Evolutionary conservation across 2,888 invertebrate genomes (phyloP).

Genomic region (Minunthozetes semirufus): DNA sequence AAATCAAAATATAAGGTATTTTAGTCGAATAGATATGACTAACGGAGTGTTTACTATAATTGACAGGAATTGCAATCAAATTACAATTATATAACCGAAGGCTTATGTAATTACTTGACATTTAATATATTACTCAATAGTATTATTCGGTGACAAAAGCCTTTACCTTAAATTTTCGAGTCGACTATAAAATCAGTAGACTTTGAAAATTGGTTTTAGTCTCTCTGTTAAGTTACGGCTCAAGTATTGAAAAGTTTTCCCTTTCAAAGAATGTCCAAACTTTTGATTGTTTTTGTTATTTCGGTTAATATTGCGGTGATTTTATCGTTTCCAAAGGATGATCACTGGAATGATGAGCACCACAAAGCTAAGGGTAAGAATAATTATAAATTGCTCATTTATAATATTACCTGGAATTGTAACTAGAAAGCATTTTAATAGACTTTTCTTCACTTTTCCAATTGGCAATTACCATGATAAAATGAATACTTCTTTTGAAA

Average conservation of each 20-base stretch:
- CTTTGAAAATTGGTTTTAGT: background rate
- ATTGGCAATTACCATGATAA: too few relatives aligned
- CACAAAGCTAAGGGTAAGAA: too few relatives aligned
- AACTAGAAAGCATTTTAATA: too few relatives aligned
- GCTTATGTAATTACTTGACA: background rate
- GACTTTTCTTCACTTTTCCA: background rate
- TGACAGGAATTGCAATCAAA: conserved; percentile 12
- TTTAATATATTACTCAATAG: background rate
- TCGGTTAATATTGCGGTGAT: background rate
- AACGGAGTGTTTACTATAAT: background rate
- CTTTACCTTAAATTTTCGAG: background rate
- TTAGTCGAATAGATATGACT: too few relatives aligned
- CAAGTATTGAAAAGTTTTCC: background rate
- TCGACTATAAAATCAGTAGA: background rate
- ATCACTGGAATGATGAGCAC: background rate
- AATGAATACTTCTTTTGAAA: too few relatives aligned
- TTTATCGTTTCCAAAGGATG: background rate
- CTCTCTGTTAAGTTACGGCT: background rate
- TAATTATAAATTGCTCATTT: too few relatives aligned
- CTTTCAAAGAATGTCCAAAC: background rate
- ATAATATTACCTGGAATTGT: too few relatives aligned
- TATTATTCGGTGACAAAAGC: background rate
- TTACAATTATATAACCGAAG: background rate
- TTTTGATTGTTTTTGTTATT: background rate
- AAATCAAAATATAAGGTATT: too few relatives aligned